Conservation (phyloP, 1,140 invertebrate genomes). For the Saxidomus purpurata region DNA sequence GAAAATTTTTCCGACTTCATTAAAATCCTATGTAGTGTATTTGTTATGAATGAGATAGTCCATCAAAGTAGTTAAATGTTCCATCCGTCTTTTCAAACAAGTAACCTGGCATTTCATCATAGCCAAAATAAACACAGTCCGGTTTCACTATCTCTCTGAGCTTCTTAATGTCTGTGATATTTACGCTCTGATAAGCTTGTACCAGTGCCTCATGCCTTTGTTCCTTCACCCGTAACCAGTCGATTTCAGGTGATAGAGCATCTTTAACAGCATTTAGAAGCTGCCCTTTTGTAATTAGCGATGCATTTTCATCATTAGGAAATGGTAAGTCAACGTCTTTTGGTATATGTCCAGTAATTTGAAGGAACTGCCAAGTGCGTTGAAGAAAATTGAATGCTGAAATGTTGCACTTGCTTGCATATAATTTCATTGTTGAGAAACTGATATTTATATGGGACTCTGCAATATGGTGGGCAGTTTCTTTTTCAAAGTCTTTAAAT, state of each 20-base stretch:
- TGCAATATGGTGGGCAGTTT: neutral
- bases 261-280: neutral
- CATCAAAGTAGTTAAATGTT: constrained; percentile 39
- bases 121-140: constrained; percentile 42
- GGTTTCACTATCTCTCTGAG: constrained; percentile 34
- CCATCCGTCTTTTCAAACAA: neutral
- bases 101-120: constrained; percentile 21
- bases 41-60: neutral
- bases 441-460: constrained; percentile 5
- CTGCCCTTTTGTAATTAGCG: neutral
- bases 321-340: constrained; percentile 28
- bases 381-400: neutral
- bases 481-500: constrained; percentile 37
- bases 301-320: neutral
- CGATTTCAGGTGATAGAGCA: neutral
- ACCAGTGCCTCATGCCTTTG: constrained; percentile 29
- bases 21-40: too few species aligned
- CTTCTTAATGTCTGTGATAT: neutral
- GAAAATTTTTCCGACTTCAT: too few species aligned
- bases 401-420: constrained; percentile 32
- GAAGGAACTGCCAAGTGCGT: constrained; percentile 50
- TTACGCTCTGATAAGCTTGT: constrained; percentile 46
- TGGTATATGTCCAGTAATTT: constrained; percentile 46
- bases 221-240: constrained; percentile 24
- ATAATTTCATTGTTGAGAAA: constrained; percentile 14